Conservation (phyloP, 2,888 invertebrate species). For the Dolichopus griseipennis region DNA sequence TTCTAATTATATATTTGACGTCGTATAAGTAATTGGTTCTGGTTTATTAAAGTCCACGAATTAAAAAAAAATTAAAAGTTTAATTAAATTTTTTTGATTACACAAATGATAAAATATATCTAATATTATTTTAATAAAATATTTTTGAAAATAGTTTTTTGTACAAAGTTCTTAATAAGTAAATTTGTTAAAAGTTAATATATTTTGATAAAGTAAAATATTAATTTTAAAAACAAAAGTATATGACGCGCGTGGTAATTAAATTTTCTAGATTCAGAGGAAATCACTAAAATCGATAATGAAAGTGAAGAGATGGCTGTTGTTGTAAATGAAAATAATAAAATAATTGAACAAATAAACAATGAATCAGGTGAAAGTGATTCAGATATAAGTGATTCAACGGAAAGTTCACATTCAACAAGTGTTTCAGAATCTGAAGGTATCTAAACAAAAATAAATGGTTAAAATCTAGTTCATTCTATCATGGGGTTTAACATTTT, state of each 20-base stretch:
- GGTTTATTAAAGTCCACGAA: too few species aligned
- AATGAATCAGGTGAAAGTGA: constrained; percentile 47
- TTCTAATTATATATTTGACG: too few species aligned
- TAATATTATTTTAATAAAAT: too few species aligned
- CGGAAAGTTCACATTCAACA: constrained; percentile 43
- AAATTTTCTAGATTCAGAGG: background rate
- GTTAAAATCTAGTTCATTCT: background rate
- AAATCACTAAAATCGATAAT: background rate
- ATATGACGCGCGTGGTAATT: background rate
- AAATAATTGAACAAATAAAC: background rate
- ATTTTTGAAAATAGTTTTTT: too few species aligned
- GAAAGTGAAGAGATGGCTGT: constrained; percentile 4
- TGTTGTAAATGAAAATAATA: background rate
- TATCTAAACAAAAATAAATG: constrained; percentile 20
- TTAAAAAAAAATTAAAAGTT: too few species aligned
- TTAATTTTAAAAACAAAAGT: background rate
- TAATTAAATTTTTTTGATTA: too few species aligned
- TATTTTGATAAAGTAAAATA: too few species aligned
- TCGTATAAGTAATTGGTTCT: too few species aligned
- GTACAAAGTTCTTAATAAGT: too few species aligned
- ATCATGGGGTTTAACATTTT: too few species aligned
- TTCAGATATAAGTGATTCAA: constrained; percentile 46
- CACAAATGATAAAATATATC: too few species aligned
- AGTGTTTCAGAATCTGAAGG: constrained; percentile 38
- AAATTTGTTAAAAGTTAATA: too few species aligned